Base-by-base conservation (phyloP, 92 coral and sea anemone genomes). In the Parazoanthus darwini region DNA sequence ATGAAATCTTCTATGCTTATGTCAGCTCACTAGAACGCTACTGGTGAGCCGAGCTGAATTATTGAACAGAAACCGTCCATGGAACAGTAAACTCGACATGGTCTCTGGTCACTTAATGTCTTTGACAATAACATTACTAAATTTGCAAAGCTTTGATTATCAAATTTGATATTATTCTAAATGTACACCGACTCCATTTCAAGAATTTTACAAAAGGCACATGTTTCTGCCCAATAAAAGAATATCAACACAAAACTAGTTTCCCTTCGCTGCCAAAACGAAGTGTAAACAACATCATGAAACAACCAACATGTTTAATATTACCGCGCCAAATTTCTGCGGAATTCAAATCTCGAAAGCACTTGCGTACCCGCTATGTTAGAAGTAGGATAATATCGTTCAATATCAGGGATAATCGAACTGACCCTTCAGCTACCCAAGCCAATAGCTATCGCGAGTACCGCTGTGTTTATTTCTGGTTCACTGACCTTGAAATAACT, bases 11-110 rank as follows among this genome's bases (percentile, higher is more conserved):
- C 44, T 84, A 84, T 84, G 87, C 87, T 84, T 84, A 84, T 84
- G 87, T 84, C 87, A 84, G 68, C 48, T 72, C 35, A 71, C 87
- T 84, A 71, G 16, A 84, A 84, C 87, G 87, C 35, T 25, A 48
- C 78, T 35, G 78, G 87, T 81, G 54, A 56, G 74, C 37, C 20
- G 23, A 79, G 82, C 66, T 84, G 54, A 84, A 84, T 84, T 84
- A 84, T 84, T 84, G 67, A 84, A 70, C 63, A 73, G 23, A 1
- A 44, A 50, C 33, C 20, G 15, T 46, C 23, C 35, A 84, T 29
- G 78, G 78, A 26, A 18, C 78, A 71, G 29, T 71, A 46, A 71
- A 71, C 29, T 66, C 79, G 78, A 23, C n/a, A 44, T 44, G 79
- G n/a, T 48, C 44, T 71, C 42, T 43, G 79, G 51, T 33, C 66